Conservation (phyloP, 1,140 invertebrate genomes). For the Tetramorium alpestre region DNA sequence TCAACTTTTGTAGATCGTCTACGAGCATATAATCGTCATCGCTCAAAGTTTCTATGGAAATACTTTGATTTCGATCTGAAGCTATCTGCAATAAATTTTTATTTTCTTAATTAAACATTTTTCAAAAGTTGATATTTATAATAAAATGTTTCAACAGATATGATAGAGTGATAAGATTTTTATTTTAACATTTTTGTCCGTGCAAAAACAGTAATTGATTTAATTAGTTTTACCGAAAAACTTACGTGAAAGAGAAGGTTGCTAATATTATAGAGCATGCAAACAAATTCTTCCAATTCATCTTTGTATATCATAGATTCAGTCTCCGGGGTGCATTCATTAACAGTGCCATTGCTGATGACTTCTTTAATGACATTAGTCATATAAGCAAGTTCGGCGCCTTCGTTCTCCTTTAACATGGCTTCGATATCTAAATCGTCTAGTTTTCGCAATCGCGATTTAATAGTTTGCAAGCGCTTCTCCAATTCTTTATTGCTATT, state of each 20-base stretch:
- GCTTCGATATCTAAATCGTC: slow-evolving; percentile 75
- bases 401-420: slow-evolving; percentile 36
- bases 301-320: slow-evolving; percentile 80
- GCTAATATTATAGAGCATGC: slow-evolving; percentile 85
- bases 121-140: background rate
- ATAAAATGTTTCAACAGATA: background rate
- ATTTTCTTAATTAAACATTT: background rate
- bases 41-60: slow-evolving; percentile 84
- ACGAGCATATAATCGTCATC: slow-evolving; percentile 87
- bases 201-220: background rate
- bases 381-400: slow-evolving; percentile 81
- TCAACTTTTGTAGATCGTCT: slow-evolving; percentile 87
- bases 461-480: slow-evolving; percentile 72
- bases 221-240: background rate
- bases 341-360: slow-evolving; percentile 80
- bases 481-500: slow-evolving; percentile 79
- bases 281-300: slow-evolving; percentile 83
- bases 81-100: slow-evolving; percentile 81
- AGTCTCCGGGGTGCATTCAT: slow-evolving; percentile 72
- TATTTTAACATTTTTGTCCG: background rate
- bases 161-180: background rate
- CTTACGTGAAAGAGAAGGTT: slow-evolving; percentile 85
- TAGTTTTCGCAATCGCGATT: slow-evolving; percentile 62
- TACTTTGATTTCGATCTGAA: slow-evolving; percentile 84
- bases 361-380: slow-evolving; percentile 84